phyloP scores from a whole-genome alignment of 2,113 vertebrate species.

The Lepisosteus oculatus region DNA sequence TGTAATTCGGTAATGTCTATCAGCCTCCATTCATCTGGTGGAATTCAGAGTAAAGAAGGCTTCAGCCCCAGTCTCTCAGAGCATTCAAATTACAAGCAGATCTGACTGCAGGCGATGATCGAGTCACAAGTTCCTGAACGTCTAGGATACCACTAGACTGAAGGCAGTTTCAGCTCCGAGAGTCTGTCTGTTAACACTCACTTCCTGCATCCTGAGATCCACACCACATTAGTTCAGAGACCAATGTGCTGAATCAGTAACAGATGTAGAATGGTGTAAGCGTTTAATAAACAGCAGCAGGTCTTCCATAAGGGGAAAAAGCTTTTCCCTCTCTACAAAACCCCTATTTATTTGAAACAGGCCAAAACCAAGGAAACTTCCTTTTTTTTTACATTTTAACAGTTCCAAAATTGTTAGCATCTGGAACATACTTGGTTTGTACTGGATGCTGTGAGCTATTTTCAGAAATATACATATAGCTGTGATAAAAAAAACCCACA shows the following conservation, averaged over 20 bases:
- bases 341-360: slow-evolving; percentile 23
- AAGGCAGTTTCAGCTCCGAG: neutral
- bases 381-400: neutral
- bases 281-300: neutral
- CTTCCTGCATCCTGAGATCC: slow-evolving; percentile 3
- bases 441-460: neutral
- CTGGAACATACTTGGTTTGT: neutral
- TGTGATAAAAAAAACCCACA: neutral
- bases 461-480: neutral
- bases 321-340: slow-evolving; percentile 9
- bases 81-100: too few species aligned
- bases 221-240: neutral
- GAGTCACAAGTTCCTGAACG: neutral
- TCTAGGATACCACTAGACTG: neutral
- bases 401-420: neutral
- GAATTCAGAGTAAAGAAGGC: neutral
- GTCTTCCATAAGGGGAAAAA: neutral
- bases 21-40: neutral
- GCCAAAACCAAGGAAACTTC: neutral
- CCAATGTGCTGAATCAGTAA: neutral
- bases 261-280: neutral
- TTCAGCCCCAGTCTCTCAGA: neutral
- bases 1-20: too few species aligned
- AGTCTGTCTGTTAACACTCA: neutral
- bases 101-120: neutral